Conservation (phyloP, 2,113 vertebrate species). For the Alligator sinensis region DNA sequence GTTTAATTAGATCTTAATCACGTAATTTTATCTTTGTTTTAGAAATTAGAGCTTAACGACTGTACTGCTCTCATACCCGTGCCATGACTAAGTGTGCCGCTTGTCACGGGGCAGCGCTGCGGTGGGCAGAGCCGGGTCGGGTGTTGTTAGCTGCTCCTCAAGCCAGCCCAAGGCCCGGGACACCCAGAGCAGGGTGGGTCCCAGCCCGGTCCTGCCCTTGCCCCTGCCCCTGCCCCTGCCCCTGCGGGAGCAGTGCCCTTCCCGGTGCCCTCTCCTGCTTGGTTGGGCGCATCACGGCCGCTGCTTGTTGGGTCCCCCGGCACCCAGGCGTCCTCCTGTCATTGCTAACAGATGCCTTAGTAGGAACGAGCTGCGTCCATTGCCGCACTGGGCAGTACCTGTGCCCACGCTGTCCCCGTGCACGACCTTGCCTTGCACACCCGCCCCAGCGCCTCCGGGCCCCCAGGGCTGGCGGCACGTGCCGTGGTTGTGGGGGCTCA, state of each 20-base stretch:
- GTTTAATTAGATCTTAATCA: constrained; percentile 59
- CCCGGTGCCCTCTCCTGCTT: constrained; percentile 64
- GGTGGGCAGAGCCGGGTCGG: background rate
- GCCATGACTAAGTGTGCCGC: background rate
- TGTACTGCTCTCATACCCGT: constrained; percentile 19
- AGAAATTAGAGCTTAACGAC: constrained; percentile 42
- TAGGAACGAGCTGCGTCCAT: constrained; percentile 73
- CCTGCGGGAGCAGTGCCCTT: constrained; percentile 49
- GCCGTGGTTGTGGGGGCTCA: background rate
- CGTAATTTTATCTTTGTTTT: constrained; percentile 56
- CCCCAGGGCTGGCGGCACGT: rapidly evolving
- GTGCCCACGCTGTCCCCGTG: rapidly evolving
- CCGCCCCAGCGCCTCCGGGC: rapidly evolving
- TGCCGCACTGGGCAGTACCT: background rate
- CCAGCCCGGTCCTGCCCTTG: constrained; percentile 63
- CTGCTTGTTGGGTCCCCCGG: constrained; percentile 75
- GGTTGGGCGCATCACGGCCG: constrained; percentile 76
- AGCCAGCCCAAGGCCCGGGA: too few relatives aligned
- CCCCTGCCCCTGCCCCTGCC: constrained; percentile 72
- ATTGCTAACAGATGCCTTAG: constrained; percentile 78
- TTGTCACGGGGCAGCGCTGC: background rate
- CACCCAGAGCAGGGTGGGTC: too few relatives aligned
- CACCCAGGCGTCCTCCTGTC: constrained; percentile 70
- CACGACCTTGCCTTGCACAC: rapidly evolving
- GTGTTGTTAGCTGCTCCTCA: background rate